Percentiles rank a stretch among this genome's conserved stretches.
phyloP scores from a whole-genome alignment of 2,113 vertebrate species.

The Cochlearius cochlearius region DNA sequence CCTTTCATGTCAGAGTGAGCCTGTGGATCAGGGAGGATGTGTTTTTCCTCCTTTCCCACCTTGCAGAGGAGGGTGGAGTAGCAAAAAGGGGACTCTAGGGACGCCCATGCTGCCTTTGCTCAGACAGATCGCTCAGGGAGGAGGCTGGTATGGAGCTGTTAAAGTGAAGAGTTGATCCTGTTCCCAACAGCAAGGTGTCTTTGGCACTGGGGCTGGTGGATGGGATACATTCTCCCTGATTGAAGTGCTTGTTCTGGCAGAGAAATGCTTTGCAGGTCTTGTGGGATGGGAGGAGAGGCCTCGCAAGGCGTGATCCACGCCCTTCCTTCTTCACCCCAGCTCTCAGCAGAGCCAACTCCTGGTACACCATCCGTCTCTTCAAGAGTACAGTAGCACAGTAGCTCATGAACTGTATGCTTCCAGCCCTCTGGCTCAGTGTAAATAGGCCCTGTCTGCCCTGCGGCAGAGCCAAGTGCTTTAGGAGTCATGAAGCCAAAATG shows the following conservation, averaged over 20 bases:
- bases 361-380: background rate
- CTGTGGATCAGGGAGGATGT: background rate
- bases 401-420: background rate
- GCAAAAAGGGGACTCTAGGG: background rate
- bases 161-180: background rate
- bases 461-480: background rate
- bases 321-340: background rate
- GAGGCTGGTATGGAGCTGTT: background rate
- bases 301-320: background rate
- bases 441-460: background rate
- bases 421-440: background rate
- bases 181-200: background rate
- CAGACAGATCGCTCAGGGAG: too few species aligned
- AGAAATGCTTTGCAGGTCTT: background rate
- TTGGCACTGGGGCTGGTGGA: background rate
- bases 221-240: background rate
- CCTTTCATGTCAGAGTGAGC: background rate
- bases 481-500: background rate
- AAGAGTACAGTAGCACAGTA: background rate
- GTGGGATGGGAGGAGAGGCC: background rate
- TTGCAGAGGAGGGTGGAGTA: background rate
- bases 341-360: background rate
- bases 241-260: background rate
- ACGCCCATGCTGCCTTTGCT: background rate
- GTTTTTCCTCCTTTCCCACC: background rate